Percentiles rank a stretch among this genome's conserved stretches.
These are phyloP conservation scores for Pammene fasciana DNA, from an alignment of 2,888 invertebrate species.

Conservation along the genomic window DNA sequence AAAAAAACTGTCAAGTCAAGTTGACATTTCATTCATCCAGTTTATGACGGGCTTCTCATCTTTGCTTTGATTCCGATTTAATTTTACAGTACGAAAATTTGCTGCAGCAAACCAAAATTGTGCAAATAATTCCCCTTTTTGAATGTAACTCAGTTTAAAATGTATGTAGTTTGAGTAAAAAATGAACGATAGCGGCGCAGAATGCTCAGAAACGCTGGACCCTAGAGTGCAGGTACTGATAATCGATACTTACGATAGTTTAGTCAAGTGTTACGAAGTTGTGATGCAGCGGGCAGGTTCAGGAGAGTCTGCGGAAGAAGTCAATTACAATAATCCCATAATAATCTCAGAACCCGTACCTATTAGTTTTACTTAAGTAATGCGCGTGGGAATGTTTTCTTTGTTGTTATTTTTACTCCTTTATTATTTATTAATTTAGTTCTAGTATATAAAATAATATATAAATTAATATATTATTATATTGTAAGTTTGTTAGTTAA, in stretches of 20 bases:
- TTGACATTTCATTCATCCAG: conserved; percentile 21
- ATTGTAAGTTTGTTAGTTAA: too few relatives aligned
- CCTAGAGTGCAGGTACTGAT: conserved; percentile 89
- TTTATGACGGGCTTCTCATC: too few relatives aligned
- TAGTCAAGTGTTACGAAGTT: conserved; percentile 42
- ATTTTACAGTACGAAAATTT: background rate
- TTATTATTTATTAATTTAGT: too few relatives aligned
- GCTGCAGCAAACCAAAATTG: conserved; percentile 43
- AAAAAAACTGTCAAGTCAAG: conserved; percentile 28
- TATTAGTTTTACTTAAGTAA: conserved; percentile 7
- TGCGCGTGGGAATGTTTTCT: conserved; percentile 11
- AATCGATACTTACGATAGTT: conserved; percentile 67
- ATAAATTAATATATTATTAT: too few relatives aligned
- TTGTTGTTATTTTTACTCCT: background rate
- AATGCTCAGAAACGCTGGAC: conserved; percentile 89
- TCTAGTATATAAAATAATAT: too few relatives aligned
- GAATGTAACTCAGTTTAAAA: conserved; percentile 60
- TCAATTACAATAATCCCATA: conserved; percentile 8
- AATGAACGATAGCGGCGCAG: conserved; percentile 85
- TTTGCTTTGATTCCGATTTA: background rate
- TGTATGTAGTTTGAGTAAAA: conserved; percentile 66
- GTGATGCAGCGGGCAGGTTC: conserved; percentile 33
- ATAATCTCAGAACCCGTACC: background rate
- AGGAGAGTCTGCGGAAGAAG: conserved; percentile 9
- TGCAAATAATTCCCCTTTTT: conserved; percentile 43